Evolutionary conservation across 2,888 invertebrate genomes (phyloP), one percentile per base, ranked within the genome.

Genomic region (Nomada fabriciana): DNA sequence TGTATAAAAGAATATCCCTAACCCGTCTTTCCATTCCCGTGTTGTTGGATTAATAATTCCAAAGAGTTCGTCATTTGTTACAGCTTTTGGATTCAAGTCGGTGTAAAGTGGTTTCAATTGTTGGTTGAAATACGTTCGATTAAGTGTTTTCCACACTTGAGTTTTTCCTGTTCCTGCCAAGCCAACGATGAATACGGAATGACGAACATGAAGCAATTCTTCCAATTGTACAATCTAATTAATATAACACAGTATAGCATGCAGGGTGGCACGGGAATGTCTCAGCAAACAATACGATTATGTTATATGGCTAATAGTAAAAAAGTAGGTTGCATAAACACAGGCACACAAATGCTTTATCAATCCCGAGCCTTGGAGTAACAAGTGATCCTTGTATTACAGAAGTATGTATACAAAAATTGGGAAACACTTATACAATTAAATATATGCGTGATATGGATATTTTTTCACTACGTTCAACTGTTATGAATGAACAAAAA

Each of bases 11-110:
- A 47, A 67, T 13, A 52, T 36, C 47, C 36, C 76, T 7, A 55
- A 94, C 95, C 96, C 96, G 92, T 96, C 96, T 91, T 97, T 98
- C 98, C 98, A 98, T 94, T 99, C 98, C 89, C 98, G 95, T 0
- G 98, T 98, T 0, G 98, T 95, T 0, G 98, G 98, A 94, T 98
- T 98, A 78, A 99, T 98, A 72, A 98, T 96, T 9, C 99, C 99
- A 94, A 98, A 99, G 53, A 99, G 94, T 93, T 99, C 99, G 91
- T 99, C 98, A 92, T 98, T 98, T 0, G 98, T 98, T 9, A 99
- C 98, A 15, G 98, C 98, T 93, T 99, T 98, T 0, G 99, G 98
- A 93, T 98, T 98, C n/a, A 99, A 94, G 93, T 99, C 99, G 90
- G 97, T 97, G 88, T 96, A 98, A 84, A 96, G 94, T 0, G 98